Evolutionary conservation across 1,140 invertebrate species (phyloP).

Genomic region (Aphelinus certus): DNA sequence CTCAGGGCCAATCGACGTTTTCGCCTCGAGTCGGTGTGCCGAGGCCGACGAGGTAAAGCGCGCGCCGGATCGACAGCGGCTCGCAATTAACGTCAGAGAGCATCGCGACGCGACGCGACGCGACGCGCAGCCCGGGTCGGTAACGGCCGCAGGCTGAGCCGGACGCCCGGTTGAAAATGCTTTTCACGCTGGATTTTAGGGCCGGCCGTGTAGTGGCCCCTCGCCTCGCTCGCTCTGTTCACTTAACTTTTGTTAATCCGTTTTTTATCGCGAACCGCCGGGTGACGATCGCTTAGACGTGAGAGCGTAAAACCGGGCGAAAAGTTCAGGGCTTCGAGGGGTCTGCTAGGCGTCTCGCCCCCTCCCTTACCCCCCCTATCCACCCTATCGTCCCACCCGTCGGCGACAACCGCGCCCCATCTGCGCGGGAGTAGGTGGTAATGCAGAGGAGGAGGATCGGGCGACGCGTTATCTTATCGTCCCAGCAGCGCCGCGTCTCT

Average conservation of each 20-base stretch:
- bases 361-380: constrained; percentile 3
- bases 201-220: background rate
- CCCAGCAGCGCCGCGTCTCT: constrained; percentile 19
- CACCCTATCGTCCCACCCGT: constrained; percentile 32
- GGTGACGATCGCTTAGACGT: constrained; percentile 24
- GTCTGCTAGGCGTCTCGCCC: background rate
- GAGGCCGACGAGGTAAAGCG: background rate
- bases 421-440: constrained; percentile 48
- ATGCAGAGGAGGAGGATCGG: constrained; percentile 46
- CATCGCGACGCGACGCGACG: background rate
- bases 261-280: constrained; percentile 32
- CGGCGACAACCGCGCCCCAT: constrained; percentile 43
- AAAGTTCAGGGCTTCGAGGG: constrained; percentile 36
- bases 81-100: constrained; percentile 32
- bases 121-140: background rate
- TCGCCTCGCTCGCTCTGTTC: background rate
- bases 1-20: constrained; percentile 24
- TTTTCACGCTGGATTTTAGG: constrained; percentile 36
- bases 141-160: too few relatives aligned
- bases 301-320: constrained; percentile 35
- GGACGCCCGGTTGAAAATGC: constrained; percentile 7
- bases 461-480: constrained; percentile 50
- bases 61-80: constrained; percentile 6
- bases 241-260: constrained; percentile 37
- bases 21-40: background rate